A percentile compares a stretch with the other conserved stretches of the same genome.
These are phyloP conservation scores for Endotricha flammealis DNA, from an alignment of 2,888 invertebrate genomes.

Conservation along the genomic window DNA sequence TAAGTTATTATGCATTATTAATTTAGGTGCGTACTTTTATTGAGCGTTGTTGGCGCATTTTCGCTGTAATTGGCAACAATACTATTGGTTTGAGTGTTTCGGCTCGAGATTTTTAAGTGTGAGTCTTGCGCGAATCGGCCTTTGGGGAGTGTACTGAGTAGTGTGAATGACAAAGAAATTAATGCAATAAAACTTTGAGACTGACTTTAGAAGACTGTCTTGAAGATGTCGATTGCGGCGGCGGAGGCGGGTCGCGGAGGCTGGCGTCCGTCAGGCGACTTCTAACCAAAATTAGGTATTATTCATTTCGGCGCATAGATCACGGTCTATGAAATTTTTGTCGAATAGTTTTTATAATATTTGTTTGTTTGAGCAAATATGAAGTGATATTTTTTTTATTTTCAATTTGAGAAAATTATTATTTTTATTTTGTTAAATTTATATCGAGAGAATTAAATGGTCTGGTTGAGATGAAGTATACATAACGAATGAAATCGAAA, in stretches of 20 bases:
- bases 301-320: slow-evolving; percentile 18
- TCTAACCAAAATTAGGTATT: slow-evolving; percentile 50
- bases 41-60: slow-evolving; percentile 31
- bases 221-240: slow-evolving; percentile 50
- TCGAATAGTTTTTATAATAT: slow-evolving; percentile 13
- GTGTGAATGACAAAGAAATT: slow-evolving; percentile 58
- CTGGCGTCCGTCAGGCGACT: slow-evolving; percentile 26
- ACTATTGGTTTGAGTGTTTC: slow-evolving; percentile 30
- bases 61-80: slow-evolving; percentile 23
- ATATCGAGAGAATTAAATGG: slow-evolving; percentile 16
- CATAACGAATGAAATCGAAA: neutral
- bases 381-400: slow-evolving; percentile 18
- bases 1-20: slow-evolving; percentile 61
- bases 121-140: slow-evolving; percentile 37
- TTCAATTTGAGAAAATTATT: slow-evolving; percentile 11
- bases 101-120: slow-evolving; percentile 19
- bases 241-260: slow-evolving; percentile 24
- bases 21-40: slow-evolving; percentile 49
- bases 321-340: slow-evolving; percentile 13
- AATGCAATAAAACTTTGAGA: slow-evolving; percentile 76
- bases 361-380: slow-evolving; percentile 12
- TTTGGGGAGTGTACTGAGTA: slow-evolving; percentile 39
- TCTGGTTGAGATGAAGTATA: neutral
- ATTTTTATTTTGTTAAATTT: slow-evolving; percentile 18
- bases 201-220: slow-evolving; percentile 78